A percentile compares a stretch with the other conserved stretches of the same genome.
These are phyloP conservation scores for Alloplasta piceator DNA, from an alignment of 2,888 invertebrate genomes.

Conservation along the genomic window DNA sequence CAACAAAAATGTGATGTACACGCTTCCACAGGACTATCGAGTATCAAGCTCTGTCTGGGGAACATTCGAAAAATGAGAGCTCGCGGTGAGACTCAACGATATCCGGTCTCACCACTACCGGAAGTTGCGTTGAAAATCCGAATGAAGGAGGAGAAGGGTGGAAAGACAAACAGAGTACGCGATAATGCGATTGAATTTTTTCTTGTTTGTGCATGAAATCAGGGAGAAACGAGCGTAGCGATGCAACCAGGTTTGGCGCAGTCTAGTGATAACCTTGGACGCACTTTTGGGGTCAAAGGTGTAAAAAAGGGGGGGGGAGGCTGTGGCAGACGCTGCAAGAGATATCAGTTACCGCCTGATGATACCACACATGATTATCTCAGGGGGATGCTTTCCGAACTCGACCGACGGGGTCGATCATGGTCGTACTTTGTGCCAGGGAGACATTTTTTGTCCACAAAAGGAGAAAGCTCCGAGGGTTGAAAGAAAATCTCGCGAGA, in stretches of 20 bases:
- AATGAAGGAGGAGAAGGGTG: slow-evolving; percentile 30
- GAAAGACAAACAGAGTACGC: background rate
- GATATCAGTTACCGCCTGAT: slow-evolving; percentile 10
- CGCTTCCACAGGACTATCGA: slow-evolving; percentile 49
- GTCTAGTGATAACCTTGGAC: background rate
- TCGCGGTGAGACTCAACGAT: slow-evolving; percentile 58
- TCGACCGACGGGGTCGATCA: too few species aligned
- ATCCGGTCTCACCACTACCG: slow-evolving; percentile 53
- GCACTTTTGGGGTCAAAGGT: slow-evolving; percentile 20
- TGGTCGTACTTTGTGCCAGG: too few species aligned
- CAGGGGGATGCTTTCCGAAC: too few species aligned
- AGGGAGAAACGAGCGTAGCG: background rate
- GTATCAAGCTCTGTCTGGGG: slow-evolving; percentile 35
- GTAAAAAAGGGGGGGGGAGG: slow-evolving; percentile 27
- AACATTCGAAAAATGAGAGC: slow-evolving; percentile 5
- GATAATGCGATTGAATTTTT: background rate
- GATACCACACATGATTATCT: slow-evolving; percentile 10
- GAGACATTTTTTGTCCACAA: too few species aligned
- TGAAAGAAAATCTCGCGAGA: too few species aligned
- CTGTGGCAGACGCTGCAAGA: background rate
- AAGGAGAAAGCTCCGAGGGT: too few species aligned
- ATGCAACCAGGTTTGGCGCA: background rate
- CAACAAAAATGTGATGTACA: slow-evolving; percentile 5
- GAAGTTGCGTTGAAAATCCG: background rate
- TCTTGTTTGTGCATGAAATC: background rate